phyloP scores from a whole-genome alignment of 1,140 invertebrate genomes.

The Penaeus indicus region DNA sequence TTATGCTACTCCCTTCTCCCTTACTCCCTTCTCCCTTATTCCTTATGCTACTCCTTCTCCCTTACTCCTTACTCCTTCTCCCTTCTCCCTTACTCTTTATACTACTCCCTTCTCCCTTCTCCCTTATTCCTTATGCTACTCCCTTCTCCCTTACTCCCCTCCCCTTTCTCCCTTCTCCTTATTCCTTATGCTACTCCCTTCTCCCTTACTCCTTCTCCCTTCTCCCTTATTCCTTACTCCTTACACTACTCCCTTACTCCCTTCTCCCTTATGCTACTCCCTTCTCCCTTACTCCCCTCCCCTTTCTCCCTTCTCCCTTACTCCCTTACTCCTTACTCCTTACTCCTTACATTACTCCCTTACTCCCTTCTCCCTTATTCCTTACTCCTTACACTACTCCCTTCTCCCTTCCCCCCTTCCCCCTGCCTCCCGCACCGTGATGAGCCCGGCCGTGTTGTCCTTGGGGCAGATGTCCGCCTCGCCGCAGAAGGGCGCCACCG shows the following conservation, averaged over 20 bases:
- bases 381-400: background rate
- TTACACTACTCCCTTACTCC: background rate
- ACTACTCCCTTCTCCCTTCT: background rate
- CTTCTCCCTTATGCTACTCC: too few relatives aligned
- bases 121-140: background rate
- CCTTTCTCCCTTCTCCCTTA: too few relatives aligned
- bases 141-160: too few relatives aligned
- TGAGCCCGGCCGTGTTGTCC: constrained; percentile 73
- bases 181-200: too few relatives aligned
- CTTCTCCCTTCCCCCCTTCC: too few relatives aligned
- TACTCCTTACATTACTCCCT: too few relatives aligned
- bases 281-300: too few relatives aligned
- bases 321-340: too few relatives aligned
- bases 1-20: too few relatives aligned
- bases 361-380: background rate
- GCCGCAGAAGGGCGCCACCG: constrained; percentile 97
- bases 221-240: background rate
- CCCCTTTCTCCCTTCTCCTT: background rate
- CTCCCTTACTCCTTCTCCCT: too few relatives aligned
- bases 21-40: too few relatives aligned
- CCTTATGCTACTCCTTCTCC: background rate
- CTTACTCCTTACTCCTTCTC: too few relatives aligned
- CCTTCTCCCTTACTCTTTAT: background rate
- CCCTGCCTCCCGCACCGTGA: constrained; percentile 55
- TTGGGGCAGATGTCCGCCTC: constrained; percentile 98